Conservation (phyloP, 2,113 vertebrate species). For the Dipodomys ordii region DNA sequence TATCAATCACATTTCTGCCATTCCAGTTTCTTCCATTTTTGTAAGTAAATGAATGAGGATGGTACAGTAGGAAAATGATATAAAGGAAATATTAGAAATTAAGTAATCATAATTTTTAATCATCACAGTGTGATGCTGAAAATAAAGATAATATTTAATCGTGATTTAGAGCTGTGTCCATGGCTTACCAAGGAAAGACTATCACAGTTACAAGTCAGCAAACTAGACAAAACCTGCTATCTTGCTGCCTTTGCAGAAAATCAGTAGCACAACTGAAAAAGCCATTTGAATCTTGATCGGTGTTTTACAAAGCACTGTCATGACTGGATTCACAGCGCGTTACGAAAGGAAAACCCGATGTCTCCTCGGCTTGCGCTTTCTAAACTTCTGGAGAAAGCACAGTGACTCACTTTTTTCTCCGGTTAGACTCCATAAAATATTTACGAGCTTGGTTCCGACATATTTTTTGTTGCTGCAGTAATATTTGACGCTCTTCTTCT, state of each 20-base stretch:
- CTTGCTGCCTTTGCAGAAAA: conserved; percentile 17
- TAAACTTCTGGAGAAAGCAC: conserved; percentile 46
- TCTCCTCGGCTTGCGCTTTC: conserved; percentile 8
- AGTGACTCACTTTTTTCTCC: conserved; percentile 91
- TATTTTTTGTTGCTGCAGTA: conserved; percentile 92
- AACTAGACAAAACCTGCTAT: neutral
- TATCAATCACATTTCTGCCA: neutral
- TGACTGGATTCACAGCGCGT: conserved; percentile 17
- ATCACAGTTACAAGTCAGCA: neutral
- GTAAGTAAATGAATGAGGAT: neutral
- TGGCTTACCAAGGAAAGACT: conserved; percentile 20
- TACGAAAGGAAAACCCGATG: conserved; percentile 22
- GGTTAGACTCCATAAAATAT: conserved; percentile 92
- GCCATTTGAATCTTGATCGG: neutral
- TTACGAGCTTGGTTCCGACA: conserved; percentile 88
- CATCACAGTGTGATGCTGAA: neutral
- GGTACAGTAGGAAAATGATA: conserved; percentile 2
- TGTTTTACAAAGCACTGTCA: conserved; percentile 50
- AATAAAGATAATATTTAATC: conserved; percentile 10
- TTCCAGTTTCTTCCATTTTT: conserved; percentile 35
- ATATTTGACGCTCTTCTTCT: conserved; percentile 86
- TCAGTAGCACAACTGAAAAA: conserved; percentile 31
- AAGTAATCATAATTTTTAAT: conserved; percentile 24
- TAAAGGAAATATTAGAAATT: conserved; percentile 8
- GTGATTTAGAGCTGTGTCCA: conserved; percentile 17